phyloP scores from a whole-genome alignment of 2,888 invertebrate species.

The Amphipyra tragopoginis region DNA sequence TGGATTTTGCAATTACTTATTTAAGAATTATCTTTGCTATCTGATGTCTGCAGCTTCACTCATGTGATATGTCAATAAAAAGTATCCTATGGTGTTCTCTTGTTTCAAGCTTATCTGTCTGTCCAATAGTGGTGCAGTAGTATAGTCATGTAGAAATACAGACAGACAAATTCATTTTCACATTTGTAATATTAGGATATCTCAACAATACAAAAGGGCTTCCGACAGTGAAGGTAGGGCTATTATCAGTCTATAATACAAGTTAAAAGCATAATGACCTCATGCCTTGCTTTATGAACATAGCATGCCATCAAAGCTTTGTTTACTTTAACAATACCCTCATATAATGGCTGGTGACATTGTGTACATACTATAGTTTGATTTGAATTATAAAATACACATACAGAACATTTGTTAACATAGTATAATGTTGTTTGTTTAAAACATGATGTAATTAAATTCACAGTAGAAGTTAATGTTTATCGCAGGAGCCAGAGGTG shows the following conservation, averaged over 20 bases:
- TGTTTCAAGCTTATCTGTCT: no score
- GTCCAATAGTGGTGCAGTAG: no score
- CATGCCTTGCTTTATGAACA: slow-evolving; percentile 37
- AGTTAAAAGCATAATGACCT: slow-evolving; percentile 25
- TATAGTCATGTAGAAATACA: no score
- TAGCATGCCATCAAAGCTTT: slow-evolving; percentile 37
- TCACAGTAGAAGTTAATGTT: background rate
- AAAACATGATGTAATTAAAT: slow-evolving; percentile 18
- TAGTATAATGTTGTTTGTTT: slow-evolving; percentile 2
- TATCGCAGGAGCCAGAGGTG: no score
- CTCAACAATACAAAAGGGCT: background rate
- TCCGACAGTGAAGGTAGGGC: background rate
- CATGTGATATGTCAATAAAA: no score
- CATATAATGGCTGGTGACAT: slow-evolving; percentile 29
- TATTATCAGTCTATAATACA: slow-evolving; percentile 15
- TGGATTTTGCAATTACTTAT: no score
- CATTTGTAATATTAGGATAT: no score
- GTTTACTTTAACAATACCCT: slow-evolving; percentile 46
- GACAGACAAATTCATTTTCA: no score
- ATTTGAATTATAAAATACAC: slow-evolving; percentile 17
- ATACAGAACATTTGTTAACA: slow-evolving; percentile 3
- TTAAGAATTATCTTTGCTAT: no score
- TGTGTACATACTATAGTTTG: slow-evolving; percentile 14
- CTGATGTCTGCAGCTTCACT: no score
- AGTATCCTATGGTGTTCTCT: no score